Base-by-base conservation (phyloP, 1,140 invertebrate species). In the Papilio xuthus region DNA sequence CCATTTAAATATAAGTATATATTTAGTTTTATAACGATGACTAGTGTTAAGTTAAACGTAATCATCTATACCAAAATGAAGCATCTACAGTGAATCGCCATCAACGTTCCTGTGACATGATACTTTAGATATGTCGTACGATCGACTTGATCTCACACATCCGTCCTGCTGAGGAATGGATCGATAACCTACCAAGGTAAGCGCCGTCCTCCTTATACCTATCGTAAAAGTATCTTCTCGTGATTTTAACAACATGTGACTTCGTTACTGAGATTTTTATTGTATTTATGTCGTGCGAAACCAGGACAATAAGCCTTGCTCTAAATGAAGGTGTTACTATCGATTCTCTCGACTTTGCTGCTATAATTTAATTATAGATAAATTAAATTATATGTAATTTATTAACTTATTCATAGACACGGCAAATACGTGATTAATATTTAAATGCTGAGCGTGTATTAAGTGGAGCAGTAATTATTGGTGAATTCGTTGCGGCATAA, bases 391-490 rank as follows among this genome's bases (percentile, higher is more conserved):
- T 10, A 26, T 12, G 8, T 60, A 23, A 9, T 60, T 60, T 28
- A 63, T 63, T 63, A 32, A 28, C 4, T 63, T 63, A 63, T 63
- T 32, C 60, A 63, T 63, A 63, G 23, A 32, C 60, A 63, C 60
- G 26, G 60, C 26, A 67, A 67, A 67, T 67, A 67, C 60, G 26
- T 28, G 60, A 67, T 67, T 67, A 67, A 67, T 67, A 67, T 67
- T 67, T 67, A 67, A 67, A 67, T 67, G 28, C 26, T 67, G 26
- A 32, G 60, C 26, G 26, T 67, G 23, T 28, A 67, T 67, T 15
- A 67, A 28, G 23, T 67, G 60, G 26, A 26, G 60, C 60, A 1
- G 60, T 67, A 60, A 60, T 60, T 67, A 28, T 67, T 67, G 60
- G 60, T 67, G 60, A 67, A 67, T 67, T 32, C 60, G 13, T 13